These are phyloP conservation scores for Camelus bactrianus DNA, from an alignment of 2,113 vertebrate genomes.

Conservation along the genomic window DNA sequence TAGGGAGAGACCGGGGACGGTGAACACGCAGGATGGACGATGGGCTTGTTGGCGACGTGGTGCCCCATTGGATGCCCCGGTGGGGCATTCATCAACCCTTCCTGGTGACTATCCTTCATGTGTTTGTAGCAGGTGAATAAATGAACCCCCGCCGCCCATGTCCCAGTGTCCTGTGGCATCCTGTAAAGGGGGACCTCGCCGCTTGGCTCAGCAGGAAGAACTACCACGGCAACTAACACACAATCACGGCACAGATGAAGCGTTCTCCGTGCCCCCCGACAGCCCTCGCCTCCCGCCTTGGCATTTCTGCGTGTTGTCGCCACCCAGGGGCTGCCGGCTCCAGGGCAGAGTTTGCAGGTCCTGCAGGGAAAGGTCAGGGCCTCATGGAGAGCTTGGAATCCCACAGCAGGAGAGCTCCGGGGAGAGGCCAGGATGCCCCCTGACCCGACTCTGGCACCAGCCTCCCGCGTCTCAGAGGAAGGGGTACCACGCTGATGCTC, in stretches of 20 bases:
- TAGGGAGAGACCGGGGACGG: accelerated
- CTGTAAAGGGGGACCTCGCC: too few species aligned
- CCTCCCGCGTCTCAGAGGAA: too few species aligned
- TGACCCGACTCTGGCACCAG: too few species aligned
- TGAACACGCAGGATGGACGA: too few species aligned
- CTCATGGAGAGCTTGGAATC: background rate
- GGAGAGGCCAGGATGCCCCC: background rate
- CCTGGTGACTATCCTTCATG: background rate
- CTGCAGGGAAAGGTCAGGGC: background rate
- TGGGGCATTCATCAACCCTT: background rate
- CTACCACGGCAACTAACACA: background rate
- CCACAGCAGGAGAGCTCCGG: background rate
- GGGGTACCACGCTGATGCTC: too few species aligned
- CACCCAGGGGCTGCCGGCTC: background rate
- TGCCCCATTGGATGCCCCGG: accelerated
- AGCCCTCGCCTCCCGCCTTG: too few species aligned
- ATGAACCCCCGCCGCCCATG: too few species aligned
- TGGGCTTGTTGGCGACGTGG: background rate
- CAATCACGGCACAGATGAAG: background rate
- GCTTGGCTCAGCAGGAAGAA: background rate
- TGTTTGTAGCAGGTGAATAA: background rate
- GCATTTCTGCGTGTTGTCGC: too few species aligned
- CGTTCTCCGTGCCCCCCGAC: background rate
- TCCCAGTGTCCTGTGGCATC: background rate
- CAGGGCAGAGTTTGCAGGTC: too few species aligned